Conservation (phyloP, 2,113 vertebrate species). For the Callopanchax toddi region DNA sequence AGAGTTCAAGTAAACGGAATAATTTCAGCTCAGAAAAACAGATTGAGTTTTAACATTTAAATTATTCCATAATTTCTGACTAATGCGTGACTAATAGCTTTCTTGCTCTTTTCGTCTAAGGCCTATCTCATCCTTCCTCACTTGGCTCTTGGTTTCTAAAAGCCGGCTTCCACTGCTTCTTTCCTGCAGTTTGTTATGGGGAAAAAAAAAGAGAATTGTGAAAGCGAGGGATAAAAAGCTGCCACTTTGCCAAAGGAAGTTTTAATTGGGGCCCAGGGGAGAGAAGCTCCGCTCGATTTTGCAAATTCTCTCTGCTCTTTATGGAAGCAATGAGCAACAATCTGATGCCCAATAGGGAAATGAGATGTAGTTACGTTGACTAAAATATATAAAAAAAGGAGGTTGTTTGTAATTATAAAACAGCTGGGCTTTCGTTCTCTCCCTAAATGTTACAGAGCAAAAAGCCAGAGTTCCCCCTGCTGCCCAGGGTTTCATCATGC, state of each 20-base stretch:
- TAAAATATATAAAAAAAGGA: constrained; percentile 46
- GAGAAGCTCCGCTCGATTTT: constrained; percentile 55
- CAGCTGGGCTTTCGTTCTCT: constrained; percentile 29
- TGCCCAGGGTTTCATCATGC: constrained; percentile 46
- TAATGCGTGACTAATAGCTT: constrained; percentile 79
- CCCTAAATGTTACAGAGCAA: constrained; percentile 36
- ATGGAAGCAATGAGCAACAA: constrained; percentile 65
- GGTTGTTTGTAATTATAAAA: constrained; percentile 55
- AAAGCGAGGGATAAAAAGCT: constrained; percentile 66
- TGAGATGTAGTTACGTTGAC: constrained; percentile 61
- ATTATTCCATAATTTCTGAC: constrained; percentile 76
- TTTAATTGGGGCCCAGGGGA: constrained; percentile 82
- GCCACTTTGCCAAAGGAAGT: constrained; percentile 75
- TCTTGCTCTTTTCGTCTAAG: constrained; percentile 58
- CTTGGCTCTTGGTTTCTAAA: constrained; percentile 65
- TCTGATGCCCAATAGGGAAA: constrained; percentile 58
- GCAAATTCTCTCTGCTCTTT: constrained; percentile 71
- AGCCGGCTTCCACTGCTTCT: constrained; percentile 52
- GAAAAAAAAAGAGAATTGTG: constrained; percentile 18
- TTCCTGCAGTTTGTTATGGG: constrained; percentile 64
- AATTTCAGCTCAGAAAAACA: constrained; percentile 66
- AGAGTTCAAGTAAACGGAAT: constrained; percentile 64
- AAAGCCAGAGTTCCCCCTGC: constrained; percentile 28
- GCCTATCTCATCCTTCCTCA: constrained; percentile 39
- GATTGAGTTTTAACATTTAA: constrained; percentile 77